Percentiles rank a stretch among this genome's conserved stretches.
phyloP scores from a whole-genome alignment of 2,888 invertebrate genomes.

The Euproctis similis region DNA sequence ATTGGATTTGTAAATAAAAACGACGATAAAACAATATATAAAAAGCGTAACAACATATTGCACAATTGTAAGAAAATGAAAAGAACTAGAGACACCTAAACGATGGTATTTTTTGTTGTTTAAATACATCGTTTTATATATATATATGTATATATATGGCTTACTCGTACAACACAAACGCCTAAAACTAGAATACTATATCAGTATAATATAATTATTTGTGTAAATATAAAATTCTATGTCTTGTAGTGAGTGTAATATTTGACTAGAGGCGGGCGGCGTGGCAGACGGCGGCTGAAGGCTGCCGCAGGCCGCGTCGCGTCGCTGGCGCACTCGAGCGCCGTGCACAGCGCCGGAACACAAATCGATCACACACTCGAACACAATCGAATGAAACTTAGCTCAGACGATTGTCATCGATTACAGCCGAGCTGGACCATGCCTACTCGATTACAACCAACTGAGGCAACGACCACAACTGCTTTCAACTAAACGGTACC shows the following conservation, averaged over 20 bases:
- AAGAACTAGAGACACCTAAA: conserved; percentile 55
- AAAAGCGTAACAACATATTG: conserved; percentile 70
- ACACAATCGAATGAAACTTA: not conserved
- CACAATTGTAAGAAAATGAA: conserved; percentile 56
- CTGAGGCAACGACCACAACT: too few relatives aligned
- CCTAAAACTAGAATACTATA: conserved; percentile 76
- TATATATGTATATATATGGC: too few relatives aligned
- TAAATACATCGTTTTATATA: conserved; percentile 34
- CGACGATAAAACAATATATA: conserved; percentile 55
- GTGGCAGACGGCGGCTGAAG: conserved; percentile 31
- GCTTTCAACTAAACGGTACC: not conserved
- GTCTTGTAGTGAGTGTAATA: conserved; percentile 70
- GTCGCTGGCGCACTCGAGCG: conserved; percentile 11
- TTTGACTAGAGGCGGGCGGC: conserved; percentile 73
- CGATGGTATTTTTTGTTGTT: conserved; percentile 33
- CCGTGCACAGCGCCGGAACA: conserved; percentile 9
- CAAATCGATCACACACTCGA: not conserved
- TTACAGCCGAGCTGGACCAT: too few relatives aligned
- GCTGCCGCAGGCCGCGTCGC: conserved; percentile 16
- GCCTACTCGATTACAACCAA: too few relatives aligned
- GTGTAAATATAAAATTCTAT: conserved; percentile 77
- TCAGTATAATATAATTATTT: conserved; percentile 75
- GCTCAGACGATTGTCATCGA: too few relatives aligned
- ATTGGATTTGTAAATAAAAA: conserved; percentile 40
- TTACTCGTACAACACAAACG: conserved; percentile 67